Percentiles rank a stretch among this genome's conserved stretches.
Conservation (phyloP, 2,113 vertebrate genomes). For the Uria aalge region DNA sequence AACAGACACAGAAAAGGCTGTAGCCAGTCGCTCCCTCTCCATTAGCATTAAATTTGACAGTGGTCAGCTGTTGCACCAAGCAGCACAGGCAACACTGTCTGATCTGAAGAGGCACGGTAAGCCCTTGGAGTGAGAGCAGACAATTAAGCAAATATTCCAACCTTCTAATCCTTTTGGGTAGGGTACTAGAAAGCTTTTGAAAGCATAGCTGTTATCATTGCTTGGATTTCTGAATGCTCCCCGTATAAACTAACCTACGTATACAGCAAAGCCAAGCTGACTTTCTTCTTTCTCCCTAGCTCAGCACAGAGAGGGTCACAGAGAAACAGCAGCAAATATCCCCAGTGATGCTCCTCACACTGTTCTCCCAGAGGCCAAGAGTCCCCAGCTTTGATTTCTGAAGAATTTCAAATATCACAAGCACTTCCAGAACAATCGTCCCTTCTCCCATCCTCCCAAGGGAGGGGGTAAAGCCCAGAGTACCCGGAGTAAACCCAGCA, state of each 20-base stretch:
- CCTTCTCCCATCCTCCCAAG: neutral
- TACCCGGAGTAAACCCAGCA: accelerated
- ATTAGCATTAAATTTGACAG: neutral
- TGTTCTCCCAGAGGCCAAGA: neutral
- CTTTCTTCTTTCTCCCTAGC: neutral
- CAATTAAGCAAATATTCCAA: neutral
- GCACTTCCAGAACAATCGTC: neutral
- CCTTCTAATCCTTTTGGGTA: neutral
- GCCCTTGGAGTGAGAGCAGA: neutral
- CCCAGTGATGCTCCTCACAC: neutral
- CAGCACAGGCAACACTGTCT: neutral
- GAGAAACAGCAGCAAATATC: accelerated
- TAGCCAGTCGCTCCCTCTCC: neutral
- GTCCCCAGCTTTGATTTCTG: neutral
- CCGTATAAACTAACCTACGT: accelerated
- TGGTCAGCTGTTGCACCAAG: neutral
- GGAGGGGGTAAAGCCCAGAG: neutral
- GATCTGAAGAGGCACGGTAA: neutral
- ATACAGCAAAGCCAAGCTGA: neutral
- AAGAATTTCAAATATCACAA: neutral
- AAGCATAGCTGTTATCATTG: neutral
- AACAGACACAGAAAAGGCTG: neutral
- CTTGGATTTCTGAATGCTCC: neutral
- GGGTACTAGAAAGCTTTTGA: neutral
- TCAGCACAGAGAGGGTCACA: accelerated